Evolutionary conservation across 1,140 invertebrate species (phyloP).

Genomic region (Drosophila mojavensis): DNA sequence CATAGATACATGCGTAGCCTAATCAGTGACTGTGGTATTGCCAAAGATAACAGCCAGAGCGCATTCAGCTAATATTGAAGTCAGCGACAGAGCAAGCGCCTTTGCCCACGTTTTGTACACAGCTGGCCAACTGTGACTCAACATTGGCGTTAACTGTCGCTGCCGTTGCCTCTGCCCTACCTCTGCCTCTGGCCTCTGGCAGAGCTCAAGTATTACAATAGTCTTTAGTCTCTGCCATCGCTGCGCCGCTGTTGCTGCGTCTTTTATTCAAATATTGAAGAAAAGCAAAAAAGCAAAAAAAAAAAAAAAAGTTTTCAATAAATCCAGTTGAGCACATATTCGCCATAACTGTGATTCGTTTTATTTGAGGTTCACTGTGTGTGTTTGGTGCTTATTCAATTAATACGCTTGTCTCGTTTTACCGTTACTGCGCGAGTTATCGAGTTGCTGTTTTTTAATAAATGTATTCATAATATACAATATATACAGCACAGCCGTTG

Average conservation of each 20-base stretch:
- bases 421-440: constrained; percentile 52
- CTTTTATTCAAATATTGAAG: constrained; percentile 36
- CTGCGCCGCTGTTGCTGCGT: constrained; percentile 19
- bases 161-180: not conserved
- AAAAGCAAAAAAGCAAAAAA: not conserved
- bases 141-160: constrained; percentile 32
- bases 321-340: constrained; percentile 48
- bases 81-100: not conserved
- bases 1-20: constrained; percentile 67
- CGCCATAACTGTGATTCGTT: constrained; percentile 54
- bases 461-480: constrained; percentile 44
- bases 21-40: constrained; percentile 61
- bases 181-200: constrained; percentile 12
- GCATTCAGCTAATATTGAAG: constrained; percentile 19
- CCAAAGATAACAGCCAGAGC: constrained; percentile 63
- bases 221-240: constrained; percentile 17
- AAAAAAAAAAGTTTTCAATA: not conserved
- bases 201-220: constrained; percentile 42
- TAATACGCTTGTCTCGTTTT: constrained; percentile 60
- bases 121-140: constrained; percentile 67
- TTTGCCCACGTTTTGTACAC: constrained; percentile 51
- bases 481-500: constrained; percentile 58
- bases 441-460: constrained; percentile 23
- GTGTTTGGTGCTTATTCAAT: constrained; percentile 52
- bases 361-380: constrained; percentile 29